Base-by-base conservation (phyloP, 2,113 vertebrate species). In the Sciurus niger region DNA sequence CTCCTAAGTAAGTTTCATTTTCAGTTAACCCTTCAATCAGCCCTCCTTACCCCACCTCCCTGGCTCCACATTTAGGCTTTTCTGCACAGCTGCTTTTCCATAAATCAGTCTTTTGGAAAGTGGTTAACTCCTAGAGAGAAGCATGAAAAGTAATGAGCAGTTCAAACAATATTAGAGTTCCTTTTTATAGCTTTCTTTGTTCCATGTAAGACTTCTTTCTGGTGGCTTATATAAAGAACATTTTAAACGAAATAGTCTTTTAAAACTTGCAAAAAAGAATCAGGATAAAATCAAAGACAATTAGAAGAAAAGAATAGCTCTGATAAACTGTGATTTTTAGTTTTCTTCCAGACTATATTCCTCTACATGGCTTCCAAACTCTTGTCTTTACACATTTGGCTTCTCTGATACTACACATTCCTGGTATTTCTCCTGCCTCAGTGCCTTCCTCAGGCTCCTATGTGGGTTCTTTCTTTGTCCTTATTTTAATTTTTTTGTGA, bases 201-300 rank as follows among this genome's bases (percentile, higher is more conserved):
- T 93, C 63, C 20, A 9, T 90, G 34, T 20, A 83, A 70, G 78
- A 70, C 82, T 91, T 91, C 20, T 63, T 63, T 28, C 70, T 88
- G 24, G 13, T 92, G 51, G 25, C 68, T 70, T 93, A 6, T 58
- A 34, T 58, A 88, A 88, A 43, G n/a, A 82, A 28, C 30, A 32
- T 84, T 92, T 84, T 72, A 76, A 88, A 77, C 91, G 68, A 91
- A 76, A 63, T 70, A 60, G 30, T 88, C n/a, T 58, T 72, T 96
- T 83, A 78, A 83, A 92, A 53, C 34, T 88, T 94, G 51, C 18
- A 55, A 25, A 88, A 72, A 17, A 68, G 51, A 65, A 34, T 90
- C 51, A 91, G 53, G 82, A 84, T 92, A 86, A 70, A 72, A 73
- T 58, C 37, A 91, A 84, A 74, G 40, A 40, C 40, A 40, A n/a